phyloP scores from a whole-genome alignment of 2,797 vertebrate species.

The Schizothorax lantsangensis region DNA sequence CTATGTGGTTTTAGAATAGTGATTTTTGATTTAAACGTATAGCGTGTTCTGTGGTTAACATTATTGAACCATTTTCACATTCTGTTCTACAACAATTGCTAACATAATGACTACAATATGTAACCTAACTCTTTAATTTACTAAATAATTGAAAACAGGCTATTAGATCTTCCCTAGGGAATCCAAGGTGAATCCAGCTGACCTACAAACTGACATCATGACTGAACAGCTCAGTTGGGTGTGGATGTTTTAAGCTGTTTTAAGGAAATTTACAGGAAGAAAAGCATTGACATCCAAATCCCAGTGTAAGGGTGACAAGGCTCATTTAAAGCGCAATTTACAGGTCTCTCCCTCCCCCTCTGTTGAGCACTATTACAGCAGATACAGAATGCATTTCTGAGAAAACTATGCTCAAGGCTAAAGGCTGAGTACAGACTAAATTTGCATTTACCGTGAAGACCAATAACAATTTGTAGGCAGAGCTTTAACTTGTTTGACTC shows the following conservation, averaged over 20 bases:
- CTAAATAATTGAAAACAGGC: background rate
- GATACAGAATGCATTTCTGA: slow-evolving; percentile 44
- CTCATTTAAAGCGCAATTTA: slow-evolving; percentile 71
- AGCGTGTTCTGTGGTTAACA: background rate
- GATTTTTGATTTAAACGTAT: background rate
- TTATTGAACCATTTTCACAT: background rate
- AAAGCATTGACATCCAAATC: slow-evolving; percentile 1
- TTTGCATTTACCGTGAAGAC: background rate
- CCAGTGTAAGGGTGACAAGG: slow-evolving; percentile 66
- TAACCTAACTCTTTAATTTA: background rate
- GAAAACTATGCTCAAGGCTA: slow-evolving; percentile 57
- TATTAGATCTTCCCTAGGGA: slow-evolving; percentile 18
- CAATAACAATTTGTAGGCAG: background rate
- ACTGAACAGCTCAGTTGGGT: slow-evolving; percentile 12
- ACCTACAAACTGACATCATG: slow-evolving; percentile 39
- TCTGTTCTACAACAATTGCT: background rate
- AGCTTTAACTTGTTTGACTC: slow-evolving; percentile 17
- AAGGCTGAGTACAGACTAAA: slow-evolving; percentile 44
- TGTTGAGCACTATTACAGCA: slow-evolving; percentile 42
- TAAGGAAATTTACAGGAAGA: slow-evolving; percentile 23
- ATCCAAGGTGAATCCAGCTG: slow-evolving; percentile 25
- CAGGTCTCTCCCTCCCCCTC: slow-evolving; percentile 54
- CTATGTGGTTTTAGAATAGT: background rate
- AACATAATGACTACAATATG: background rate
- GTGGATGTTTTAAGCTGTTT: background rate